Conservation (phyloP, 2,888 invertebrate genomes). For the Dryadula phaetusa region DNA sequence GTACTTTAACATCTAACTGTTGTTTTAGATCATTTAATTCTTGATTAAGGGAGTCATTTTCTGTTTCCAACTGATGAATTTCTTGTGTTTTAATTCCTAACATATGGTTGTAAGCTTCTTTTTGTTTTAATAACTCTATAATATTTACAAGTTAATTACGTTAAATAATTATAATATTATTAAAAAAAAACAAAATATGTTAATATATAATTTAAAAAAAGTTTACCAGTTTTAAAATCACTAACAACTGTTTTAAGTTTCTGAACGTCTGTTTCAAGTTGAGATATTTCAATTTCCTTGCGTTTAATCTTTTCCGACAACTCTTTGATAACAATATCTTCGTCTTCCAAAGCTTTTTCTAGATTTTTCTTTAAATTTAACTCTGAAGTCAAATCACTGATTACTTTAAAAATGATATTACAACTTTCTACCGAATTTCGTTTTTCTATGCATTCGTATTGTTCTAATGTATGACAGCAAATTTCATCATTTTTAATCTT, state of each 20-base stretch:
- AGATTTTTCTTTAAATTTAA: conserved; percentile 50
- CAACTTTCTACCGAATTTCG: conserved; percentile 48
- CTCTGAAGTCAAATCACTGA: conserved; percentile 53
- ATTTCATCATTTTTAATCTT: conserved; percentile 50
- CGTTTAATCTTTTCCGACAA: conserved; percentile 52
- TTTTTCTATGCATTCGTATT: conserved; percentile 41
- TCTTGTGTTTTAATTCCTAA: conserved; percentile 56
- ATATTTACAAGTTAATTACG: conserved; percentile 31
- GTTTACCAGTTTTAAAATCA: conserved; percentile 58
- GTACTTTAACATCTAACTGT: conserved; percentile 65
- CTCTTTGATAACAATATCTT: conserved; percentile 50
- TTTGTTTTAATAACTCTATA: conserved; percentile 59
- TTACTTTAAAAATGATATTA: conserved; percentile 52
- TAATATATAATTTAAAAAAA: neutral
- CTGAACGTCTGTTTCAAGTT: conserved; percentile 54
- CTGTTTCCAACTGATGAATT: conserved; percentile 56
- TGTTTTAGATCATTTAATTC: conserved; percentile 63
- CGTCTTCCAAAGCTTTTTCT: conserved; percentile 53
- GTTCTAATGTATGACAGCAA: conserved; percentile 49
- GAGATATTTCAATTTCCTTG: conserved; percentile 53
- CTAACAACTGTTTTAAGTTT: conserved; percentile 51
- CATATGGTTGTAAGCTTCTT: conserved; percentile 50
- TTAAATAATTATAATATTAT: neutral
- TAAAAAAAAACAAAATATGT: neutral
- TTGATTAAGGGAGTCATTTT: conserved; percentile 59